phyloP scores from a whole-genome alignment of 2,113 vertebrate genomes.

The Pantherophis guttatus region DNA sequence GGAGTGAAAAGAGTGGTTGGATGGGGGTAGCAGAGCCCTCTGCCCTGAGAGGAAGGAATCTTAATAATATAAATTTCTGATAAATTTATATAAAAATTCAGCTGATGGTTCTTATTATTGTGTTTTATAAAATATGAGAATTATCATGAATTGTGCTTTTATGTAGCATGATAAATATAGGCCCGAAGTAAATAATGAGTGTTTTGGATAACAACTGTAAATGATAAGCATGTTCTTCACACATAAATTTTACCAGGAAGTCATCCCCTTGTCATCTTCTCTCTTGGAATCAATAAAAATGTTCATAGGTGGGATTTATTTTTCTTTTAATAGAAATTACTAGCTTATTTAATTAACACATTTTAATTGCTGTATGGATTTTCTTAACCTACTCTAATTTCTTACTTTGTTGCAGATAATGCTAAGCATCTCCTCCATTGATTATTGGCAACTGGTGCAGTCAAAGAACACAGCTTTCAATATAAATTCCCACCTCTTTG shows the following conservation, averaged over 20 bases:
- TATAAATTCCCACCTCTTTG: constrained; percentile 30
- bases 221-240: constrained; percentile 6
- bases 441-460: constrained; percentile 49
- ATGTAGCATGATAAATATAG: not conserved
- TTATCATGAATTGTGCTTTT: not conserved
- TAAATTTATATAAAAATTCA: not conserved
- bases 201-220: not conserved
- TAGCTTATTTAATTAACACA: constrained; percentile 24
- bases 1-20: too few species aligned
- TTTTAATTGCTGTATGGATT: constrained; percentile 56
- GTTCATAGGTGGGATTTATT: constrained; percentile 15
- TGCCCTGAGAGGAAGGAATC: not conserved
- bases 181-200: not conserved
- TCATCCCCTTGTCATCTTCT: constrained; percentile 20
- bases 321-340: constrained; percentile 37
- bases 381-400: constrained; percentile 50
- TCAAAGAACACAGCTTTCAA: constrained; percentile 47
- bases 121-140: not conserved
- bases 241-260: constrained; percentile 27
- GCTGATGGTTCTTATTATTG: not conserved
- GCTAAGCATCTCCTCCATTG: constrained; percentile 53
- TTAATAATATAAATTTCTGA: not conserved
- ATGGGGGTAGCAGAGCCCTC: not conserved
- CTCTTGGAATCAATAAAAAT: constrained; percentile 35
- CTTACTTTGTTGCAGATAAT: constrained; percentile 69